phyloP scores from a whole-genome alignment of 1,140 invertebrate genomes.

The Bombus pyrosoma region DNA sequence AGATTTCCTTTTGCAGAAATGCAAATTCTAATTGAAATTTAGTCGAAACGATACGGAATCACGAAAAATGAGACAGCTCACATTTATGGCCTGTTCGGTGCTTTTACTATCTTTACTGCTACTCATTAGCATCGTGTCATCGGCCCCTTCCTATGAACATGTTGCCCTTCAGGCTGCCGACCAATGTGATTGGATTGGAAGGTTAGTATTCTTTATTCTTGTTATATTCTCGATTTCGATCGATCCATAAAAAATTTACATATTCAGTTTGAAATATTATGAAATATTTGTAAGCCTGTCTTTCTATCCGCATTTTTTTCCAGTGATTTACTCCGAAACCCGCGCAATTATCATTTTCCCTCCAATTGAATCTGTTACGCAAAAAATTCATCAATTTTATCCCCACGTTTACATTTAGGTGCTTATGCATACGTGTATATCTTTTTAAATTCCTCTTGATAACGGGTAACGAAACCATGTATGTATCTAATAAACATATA shows the following conservation, averaged over 20 bases:
- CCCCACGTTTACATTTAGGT: not conserved
- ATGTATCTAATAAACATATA: not conserved
- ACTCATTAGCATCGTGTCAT: constrained; percentile 57
- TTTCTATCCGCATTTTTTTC: not conserved
- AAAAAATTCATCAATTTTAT: not conserved
- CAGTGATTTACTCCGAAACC: not conserved
- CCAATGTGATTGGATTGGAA: constrained; percentile 81
- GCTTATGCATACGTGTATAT: not conserved
- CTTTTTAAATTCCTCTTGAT: constrained; percentile 9
- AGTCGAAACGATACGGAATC: not conserved
- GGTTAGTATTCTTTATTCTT: constrained; percentile 70
- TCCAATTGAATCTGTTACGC: not conserved
- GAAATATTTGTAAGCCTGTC: not conserved
- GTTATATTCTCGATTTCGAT: constrained; percentile 19
- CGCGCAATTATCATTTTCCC: not conserved
- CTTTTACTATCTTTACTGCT: constrained; percentile 55
- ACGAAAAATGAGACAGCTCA: constrained; percentile 41
- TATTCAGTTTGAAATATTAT: not conserved
- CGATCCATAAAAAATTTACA: not conserved
- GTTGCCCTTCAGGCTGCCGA: constrained; percentile 73
- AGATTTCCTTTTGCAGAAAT: not conserved
- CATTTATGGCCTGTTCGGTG: not conserved
- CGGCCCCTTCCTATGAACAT: constrained; percentile 72
- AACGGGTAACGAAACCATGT: constrained; percentile 64
- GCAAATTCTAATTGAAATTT: constrained; percentile 5